Conservation (phyloP, 2,888 invertebrate genomes). For the Pheosia tremula region DNA sequence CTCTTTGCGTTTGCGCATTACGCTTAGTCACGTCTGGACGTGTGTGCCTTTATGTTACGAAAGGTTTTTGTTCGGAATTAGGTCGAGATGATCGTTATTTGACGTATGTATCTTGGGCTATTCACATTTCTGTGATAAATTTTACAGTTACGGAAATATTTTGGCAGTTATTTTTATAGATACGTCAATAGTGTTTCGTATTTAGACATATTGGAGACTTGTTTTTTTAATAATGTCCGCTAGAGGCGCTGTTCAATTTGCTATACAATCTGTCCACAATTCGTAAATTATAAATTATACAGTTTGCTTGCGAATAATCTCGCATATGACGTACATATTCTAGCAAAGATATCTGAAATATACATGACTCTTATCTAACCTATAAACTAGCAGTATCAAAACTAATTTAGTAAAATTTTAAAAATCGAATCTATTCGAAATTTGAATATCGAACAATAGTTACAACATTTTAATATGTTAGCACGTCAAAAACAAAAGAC, state of each 20-base stretch:
- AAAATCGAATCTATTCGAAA: conserved; percentile 14
- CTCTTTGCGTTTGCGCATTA: conserved; percentile 22
- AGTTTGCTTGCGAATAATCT: too few species aligned
- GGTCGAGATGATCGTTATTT: background rate
- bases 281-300: too few species aligned
- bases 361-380: too few species aligned
- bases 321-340: too few species aligned
- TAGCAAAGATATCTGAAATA: too few species aligned
- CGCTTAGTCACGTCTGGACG: conserved; percentile 41
- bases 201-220: too few species aligned
- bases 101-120: background rate
- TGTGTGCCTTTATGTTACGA: conserved; percentile 8
- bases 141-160: background rate
- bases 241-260: too few species aligned
- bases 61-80: background rate
- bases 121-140: background rate
- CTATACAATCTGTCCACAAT: too few species aligned
- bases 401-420: conserved; percentile 6
- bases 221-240: too few species aligned
- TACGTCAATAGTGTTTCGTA: too few species aligned
- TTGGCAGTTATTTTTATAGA: too few species aligned
- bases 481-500: conserved; percentile 54
- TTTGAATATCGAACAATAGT: conserved; percentile 21
- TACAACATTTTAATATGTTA: conserved; percentile 44
- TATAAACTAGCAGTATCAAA: background rate